These are phyloP conservation scores for Parasteatoda lunata DNA, from an alignment of 2,888 invertebrate species.

Conservation along the genomic window DNA sequence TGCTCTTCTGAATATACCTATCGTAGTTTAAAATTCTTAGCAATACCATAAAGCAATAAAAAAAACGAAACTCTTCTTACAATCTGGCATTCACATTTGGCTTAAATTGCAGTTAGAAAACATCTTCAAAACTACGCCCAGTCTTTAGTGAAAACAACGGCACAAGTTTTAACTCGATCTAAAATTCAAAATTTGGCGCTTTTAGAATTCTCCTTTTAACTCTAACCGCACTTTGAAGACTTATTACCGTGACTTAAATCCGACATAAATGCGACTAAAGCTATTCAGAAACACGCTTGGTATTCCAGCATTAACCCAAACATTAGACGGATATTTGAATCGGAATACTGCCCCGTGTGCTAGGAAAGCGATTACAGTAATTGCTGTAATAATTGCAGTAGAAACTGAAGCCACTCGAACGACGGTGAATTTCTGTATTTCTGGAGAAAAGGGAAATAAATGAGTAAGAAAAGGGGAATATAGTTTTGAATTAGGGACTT, in stretches of 20 bases:
- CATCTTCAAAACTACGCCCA: too few relatives aligned
- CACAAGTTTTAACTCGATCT: background rate
- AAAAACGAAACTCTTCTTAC: too few relatives aligned
- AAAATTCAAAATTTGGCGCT: background rate
- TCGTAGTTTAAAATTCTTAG: too few relatives aligned
- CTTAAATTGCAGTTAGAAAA: too few relatives aligned
- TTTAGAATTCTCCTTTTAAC: background rate
- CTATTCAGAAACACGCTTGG: constrained; percentile 17
- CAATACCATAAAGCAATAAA: too few relatives aligned
- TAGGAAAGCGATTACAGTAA: constrained; percentile 23
- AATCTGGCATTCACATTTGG: too few relatives aligned
- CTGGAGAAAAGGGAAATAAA: background rate
- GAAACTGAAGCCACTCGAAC: constrained; percentile 2
- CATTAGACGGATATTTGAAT: constrained; percentile 24
- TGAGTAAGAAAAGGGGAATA: background rate
- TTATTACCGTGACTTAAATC: constrained; percentile 38
- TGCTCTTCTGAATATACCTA: too few relatives aligned
- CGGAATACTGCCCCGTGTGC: background rate
- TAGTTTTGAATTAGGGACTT: background rate
- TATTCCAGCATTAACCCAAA: constrained; percentile 22
- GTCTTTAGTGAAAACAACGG: background rate
- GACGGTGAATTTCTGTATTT: background rate
- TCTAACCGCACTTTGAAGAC: constrained; percentile 17
- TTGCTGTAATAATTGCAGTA: constrained; percentile 28
- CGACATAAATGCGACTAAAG: constrained; percentile 31